Evolutionary conservation across 2,113 vertebrate species (phyloP).

Genomic region (Vidua macroura): DNA sequence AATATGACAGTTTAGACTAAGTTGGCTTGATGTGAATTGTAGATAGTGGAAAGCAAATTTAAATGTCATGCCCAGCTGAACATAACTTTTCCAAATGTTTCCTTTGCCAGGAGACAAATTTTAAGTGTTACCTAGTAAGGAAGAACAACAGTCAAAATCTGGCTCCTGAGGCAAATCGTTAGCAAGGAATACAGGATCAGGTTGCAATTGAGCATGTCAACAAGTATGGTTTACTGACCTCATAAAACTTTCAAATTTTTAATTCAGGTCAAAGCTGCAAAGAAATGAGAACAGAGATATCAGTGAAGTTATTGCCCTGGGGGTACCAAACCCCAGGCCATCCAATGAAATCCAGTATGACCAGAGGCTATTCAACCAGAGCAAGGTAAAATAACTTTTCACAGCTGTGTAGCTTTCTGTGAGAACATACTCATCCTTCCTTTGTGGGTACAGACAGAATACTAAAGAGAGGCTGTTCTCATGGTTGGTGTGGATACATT

Average conservation of each 20-base stretch:
- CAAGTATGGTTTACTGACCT: neutral
- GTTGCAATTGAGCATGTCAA: neutral
- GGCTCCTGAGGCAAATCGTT: neutral
- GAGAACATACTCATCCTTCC: neutral
- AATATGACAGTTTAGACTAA: constrained; percentile 9
- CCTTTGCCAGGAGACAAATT: neutral
- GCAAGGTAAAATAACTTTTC: constrained; percentile 78
- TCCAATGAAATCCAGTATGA: constrained; percentile 92
- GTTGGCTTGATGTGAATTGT: constrained; percentile 15
- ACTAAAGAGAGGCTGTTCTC: neutral
- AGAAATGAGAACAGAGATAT: constrained; percentile 96
- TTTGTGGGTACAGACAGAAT: neutral
- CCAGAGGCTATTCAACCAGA: constrained; percentile 95
- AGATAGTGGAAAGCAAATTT: constrained; percentile 20
- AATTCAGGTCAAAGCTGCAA: constrained; percentile 91
- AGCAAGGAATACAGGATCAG: neutral
- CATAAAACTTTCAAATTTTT: neutral
- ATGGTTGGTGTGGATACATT: neutral
- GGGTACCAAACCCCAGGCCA: constrained; percentile 88
- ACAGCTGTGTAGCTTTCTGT: neutral
- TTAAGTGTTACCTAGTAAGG: neutral
- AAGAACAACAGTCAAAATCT: neutral
- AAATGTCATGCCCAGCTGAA: constrained; percentile 27
- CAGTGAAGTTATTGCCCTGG: constrained; percentile 94
- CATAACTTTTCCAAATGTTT: neutral